These are phyloP conservation scores for Helicorthomorpha holstii DNA, from an alignment of 1,140 invertebrate genomes.

Conservation along the genomic window DNA sequence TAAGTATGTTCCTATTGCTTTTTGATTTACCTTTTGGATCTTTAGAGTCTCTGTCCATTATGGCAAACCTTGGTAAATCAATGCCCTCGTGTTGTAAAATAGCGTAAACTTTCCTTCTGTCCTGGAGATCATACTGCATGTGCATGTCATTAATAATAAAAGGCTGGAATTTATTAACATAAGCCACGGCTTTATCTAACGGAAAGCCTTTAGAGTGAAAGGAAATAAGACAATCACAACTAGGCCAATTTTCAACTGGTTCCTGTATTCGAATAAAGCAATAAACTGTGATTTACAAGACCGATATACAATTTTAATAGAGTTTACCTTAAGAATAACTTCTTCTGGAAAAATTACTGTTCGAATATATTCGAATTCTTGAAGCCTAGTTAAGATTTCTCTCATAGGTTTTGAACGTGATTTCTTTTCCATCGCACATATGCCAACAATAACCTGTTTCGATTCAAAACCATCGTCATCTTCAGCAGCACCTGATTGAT, in stretches of 20 bases:
- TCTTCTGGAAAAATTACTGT: conserved; percentile 85
- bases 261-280: conserved; percentile 35
- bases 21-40: conserved; percentile 62
- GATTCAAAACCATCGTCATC: conserved; percentile 7
- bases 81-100: conserved; percentile 89
- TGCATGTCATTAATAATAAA: conserved; percentile 97
- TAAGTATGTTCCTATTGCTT: too few relatives aligned
- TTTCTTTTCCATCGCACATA: conserved; percentile 98
- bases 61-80: conserved; percentile 92
- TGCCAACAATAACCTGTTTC: conserved; percentile 72
- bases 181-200: conserved; percentile 93
- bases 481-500: neutral
- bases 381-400: conserved; percentile 83
- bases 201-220: conserved; percentile 98
- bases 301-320: too few relatives aligned
- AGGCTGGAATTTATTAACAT: conserved; percentile 81
- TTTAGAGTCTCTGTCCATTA: conserved; percentile 80
- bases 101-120: conserved; percentile 77
- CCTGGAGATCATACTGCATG: conserved; percentile 95
- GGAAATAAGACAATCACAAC: conserved; percentile 93
- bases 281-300: too few relatives aligned
- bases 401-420: conserved; percentile 97
- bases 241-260: conserved; percentile 94
- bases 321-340: conserved; percentile 72
- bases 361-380: conserved; percentile 92